These are phyloP conservation scores for Spinus olivaceus DNA, from an alignment of 2,797 vertebrate species.

Conservation along the genomic window DNA sequence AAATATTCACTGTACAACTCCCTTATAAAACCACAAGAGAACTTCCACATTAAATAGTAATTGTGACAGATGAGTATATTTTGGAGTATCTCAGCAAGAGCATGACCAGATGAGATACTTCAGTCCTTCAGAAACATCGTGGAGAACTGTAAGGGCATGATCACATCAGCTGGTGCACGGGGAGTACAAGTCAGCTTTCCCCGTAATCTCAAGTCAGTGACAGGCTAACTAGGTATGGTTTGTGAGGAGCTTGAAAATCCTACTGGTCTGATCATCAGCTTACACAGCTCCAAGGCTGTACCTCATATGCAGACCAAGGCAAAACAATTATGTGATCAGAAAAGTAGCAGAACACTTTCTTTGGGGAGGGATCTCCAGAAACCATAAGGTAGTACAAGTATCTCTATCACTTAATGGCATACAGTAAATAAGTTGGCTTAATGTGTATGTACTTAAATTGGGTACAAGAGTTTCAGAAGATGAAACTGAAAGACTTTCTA, in stretches of 20 bases:
- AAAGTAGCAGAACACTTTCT: not conserved
- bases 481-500: not conserved
- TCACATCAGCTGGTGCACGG: not conserved
- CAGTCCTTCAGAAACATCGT: not conserved
- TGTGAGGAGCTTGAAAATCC: not conserved
- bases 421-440: not conserved
- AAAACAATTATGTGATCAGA: not conserved
- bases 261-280: not conserved
- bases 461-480: not conserved
- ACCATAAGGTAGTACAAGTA: not conserved
- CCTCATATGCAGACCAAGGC: not conserved
- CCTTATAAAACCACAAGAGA: not conserved
- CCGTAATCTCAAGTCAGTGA: not conserved
- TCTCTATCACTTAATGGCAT: not conserved
- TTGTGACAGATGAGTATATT: not conserved
- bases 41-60: not conserved
- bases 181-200: not conserved
- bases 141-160: not conserved
- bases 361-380: not conserved
- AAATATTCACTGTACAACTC: not conserved
- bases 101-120: not conserved
- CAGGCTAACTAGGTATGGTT: not conserved
- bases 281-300: not conserved
- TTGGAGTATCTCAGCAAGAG: not conserved
- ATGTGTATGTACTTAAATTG: not conserved